Conservation (phyloP, 2,797 vertebrate species). For the Taenioides sp. region DNA sequence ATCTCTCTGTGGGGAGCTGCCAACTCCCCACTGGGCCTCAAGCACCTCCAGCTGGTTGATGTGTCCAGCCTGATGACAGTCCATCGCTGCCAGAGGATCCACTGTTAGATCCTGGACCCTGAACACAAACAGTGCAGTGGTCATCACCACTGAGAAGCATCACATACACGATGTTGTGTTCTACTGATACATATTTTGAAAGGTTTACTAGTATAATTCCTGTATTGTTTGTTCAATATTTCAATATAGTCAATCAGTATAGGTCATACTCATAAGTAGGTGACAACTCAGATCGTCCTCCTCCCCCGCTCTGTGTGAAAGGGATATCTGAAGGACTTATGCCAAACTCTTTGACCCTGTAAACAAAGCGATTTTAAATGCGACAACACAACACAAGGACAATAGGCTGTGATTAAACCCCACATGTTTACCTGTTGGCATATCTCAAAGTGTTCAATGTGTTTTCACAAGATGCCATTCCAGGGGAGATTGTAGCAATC, state of each 20-base stretch:
- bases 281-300: slow-evolving; percentile 90
- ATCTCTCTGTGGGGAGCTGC: slow-evolving; percentile 94
- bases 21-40: slow-evolving; percentile 94
- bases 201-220: not conserved
- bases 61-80: slow-evolving; percentile 82
- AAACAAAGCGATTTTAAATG: slow-evolving; percentile 4
- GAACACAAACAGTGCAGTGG: slow-evolving; percentile 16
- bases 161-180: not conserved
- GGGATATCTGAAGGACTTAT: slow-evolving; percentile 98
- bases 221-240: not conserved
- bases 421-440: slow-evolving; percentile 88
- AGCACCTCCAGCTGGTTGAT: slow-evolving; percentile 90
- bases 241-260: not conserved
- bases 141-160: not conserved
- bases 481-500: slow-evolving; percentile 98
- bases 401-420: not conserved
- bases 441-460: slow-evolving; percentile 97
- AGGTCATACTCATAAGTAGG: slow-evolving; percentile 92
- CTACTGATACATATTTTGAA: not conserved
- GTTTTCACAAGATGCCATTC: slow-evolving; percentile 98
- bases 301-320: slow-evolving; percentile 88
- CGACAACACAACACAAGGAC: not conserved
- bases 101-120: slow-evolving; percentile 90
- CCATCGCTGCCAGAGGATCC: slow-evolving; percentile 77
- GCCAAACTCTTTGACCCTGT: slow-evolving; percentile 98